phyloP scores from a whole-genome alignment of 35 echinoderm and acorn worm species.

The Holothuria glaberrima region DNA sequence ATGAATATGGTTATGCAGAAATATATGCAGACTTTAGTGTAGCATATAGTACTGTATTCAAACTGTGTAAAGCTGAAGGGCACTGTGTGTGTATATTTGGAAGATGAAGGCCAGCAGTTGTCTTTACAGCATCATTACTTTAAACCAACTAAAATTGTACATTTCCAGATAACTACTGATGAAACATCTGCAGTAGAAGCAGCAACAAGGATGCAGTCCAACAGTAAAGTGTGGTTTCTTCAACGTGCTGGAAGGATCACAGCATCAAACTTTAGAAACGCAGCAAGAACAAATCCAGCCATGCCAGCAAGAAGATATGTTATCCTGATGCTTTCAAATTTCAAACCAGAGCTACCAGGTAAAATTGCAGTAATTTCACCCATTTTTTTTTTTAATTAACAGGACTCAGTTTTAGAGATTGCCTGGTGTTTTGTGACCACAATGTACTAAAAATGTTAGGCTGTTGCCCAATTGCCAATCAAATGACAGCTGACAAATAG shows the following conservation, averaged over 20 bases:
- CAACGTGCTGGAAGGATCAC: constrained; percentile 70
- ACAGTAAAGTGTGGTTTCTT: constrained; percentile 57
- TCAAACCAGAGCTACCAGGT: constrained; percentile 65
- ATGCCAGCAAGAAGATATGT: constrained; percentile 71
- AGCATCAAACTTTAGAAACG: constrained; percentile 63
- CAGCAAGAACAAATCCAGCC: constrained; percentile 53
- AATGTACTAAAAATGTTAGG: not conserved
- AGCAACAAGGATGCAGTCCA: constrained; percentile 22
- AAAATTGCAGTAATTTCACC: not conserved
- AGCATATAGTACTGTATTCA: no score
- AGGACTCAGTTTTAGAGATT: not conserved
- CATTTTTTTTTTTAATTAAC: no score
- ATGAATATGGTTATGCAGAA: no score
- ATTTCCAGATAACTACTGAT: no score
- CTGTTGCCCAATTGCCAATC: not conserved
- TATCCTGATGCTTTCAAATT: constrained; percentile 62
- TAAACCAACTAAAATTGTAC: no score
- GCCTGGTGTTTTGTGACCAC: not conserved
- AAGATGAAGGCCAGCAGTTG: no score
- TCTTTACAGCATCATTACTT: no score
- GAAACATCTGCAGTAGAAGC: not conserved
- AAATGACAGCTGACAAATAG: no score
- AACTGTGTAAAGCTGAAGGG: no score
- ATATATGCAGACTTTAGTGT: no score
- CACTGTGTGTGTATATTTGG: no score